phyloP scores from a whole-genome alignment of 37 sponge, comb jelly and placozoan species.

The Eunapius fragilis region DNA sequence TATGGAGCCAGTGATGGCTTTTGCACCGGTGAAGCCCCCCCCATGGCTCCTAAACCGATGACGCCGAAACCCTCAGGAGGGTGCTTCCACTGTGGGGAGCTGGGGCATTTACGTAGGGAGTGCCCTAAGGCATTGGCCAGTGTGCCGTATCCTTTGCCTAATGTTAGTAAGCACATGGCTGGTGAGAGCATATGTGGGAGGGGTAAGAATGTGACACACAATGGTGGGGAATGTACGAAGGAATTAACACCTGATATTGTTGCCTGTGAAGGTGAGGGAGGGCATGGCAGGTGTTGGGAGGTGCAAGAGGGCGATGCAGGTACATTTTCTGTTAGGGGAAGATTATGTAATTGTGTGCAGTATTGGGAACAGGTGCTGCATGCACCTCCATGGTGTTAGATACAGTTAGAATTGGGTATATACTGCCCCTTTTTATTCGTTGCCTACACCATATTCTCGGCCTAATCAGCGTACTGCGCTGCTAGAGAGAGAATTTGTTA shows the following conservation, averaged over 20 bases:
- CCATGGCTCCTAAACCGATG: not conserved
- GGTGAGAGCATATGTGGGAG: too few relatives aligned
- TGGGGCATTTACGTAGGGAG: constrained; percentile 10
- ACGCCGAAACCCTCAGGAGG: not conserved
- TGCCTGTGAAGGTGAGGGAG: not conserved
- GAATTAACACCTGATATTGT: too few relatives aligned
- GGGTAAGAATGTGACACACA: too few relatives aligned
- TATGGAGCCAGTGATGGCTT: too few relatives aligned
- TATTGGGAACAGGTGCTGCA: not conserved
- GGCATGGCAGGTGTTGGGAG: not conserved
- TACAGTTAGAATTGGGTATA: constrained; percentile 3
- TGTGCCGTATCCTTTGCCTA: too few relatives aligned
- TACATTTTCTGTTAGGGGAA: too few relatives aligned
- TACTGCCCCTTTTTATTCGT: not conserved
- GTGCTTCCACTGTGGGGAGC: constrained; percentile 2
- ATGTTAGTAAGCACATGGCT: too few relatives aligned
- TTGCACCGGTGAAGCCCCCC: too few relatives aligned
- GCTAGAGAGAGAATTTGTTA: not conserved
- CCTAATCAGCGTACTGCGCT: not conserved
- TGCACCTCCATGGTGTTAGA: constrained; percentile 2
- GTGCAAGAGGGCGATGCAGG: not conserved
- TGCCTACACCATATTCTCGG: not conserved
- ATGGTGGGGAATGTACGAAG: too few relatives aligned
- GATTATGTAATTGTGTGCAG: too few relatives aligned
- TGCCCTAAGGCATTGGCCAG: not conserved